Percentiles rank a stretch among this genome's conserved stretches.
Conservation (phyloP, 2,888 invertebrate species). For the Troides oblongomaculatus region DNA sequence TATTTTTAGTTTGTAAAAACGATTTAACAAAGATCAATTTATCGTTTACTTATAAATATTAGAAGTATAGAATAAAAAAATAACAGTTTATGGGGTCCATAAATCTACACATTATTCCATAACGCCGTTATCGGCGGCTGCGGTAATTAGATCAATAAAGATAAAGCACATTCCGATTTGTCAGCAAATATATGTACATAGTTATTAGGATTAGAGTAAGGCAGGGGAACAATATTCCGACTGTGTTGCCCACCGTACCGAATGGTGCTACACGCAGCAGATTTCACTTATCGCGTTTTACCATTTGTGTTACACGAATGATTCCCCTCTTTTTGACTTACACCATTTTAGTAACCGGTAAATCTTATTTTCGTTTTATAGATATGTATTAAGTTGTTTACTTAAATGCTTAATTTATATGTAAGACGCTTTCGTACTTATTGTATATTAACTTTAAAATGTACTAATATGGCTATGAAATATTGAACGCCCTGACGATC, state of each 20-base stretch:
- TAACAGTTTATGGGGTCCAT: background rate
- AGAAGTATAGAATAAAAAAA: background rate
- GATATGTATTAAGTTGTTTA: too few species aligned
- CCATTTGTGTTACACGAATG: slow-evolving; percentile 16
- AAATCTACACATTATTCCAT: slow-evolving; percentile 8
- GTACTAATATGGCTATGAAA: too few species aligned
- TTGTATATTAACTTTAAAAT: too few species aligned
- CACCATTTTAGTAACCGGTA: background rate
- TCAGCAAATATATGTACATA: slow-evolving; percentile 21
- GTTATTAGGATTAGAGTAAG: slow-evolving; percentile 6
- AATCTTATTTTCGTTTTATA: background rate
- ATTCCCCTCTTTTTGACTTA: background rate
- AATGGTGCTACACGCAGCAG: slow-evolving; percentile 14
- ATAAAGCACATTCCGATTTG: slow-evolving; percentile 28
- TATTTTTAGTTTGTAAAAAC: background rate
- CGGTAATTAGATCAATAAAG: slow-evolving; percentile 29
- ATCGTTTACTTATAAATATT: too few species aligned
- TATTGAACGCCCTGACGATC: too few species aligned
- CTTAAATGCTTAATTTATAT: too few species aligned
- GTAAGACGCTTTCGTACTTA: too few species aligned
- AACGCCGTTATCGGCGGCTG: slow-evolving; percentile 3
- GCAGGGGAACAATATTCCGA: slow-evolving; percentile 4
- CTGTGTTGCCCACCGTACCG: background rate
- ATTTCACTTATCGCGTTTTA: slow-evolving; percentile 22
- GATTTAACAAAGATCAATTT: too few species aligned